Percentiles rank a stretch among this genome's conserved stretches.
Evolutionary conservation across 2,888 invertebrate species (phyloP).

Genomic region (Coleophora flavipennella): DNA sequence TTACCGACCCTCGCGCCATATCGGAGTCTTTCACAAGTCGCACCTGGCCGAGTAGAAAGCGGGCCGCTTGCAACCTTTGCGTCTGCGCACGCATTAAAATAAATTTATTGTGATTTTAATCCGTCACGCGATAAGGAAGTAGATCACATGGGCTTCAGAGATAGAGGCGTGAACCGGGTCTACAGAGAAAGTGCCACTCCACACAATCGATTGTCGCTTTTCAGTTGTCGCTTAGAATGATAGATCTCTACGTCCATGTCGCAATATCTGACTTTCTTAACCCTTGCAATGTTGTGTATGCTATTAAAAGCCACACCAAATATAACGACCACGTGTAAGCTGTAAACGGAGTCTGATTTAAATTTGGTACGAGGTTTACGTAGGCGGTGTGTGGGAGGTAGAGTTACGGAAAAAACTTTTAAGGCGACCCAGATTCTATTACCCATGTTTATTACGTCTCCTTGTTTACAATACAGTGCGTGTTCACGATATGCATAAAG

Average conservation of each 20-base stretch:
- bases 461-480: conserved; percentile 39
- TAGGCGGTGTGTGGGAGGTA: conserved; percentile 31
- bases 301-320: conserved; percentile 16
- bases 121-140: conserved; percentile 42
- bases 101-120: conserved; percentile 51
- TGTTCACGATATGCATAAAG: conserved; percentile 1
- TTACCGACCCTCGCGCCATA: no score
- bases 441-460: conserved; percentile 31
- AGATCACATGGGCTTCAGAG: conserved; percentile 50
- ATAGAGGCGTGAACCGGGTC: conserved; percentile 43
- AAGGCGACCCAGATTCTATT: conserved; percentile 43
- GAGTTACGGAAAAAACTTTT: conserved; percentile 46
- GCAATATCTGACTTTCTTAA: conserved; percentile 14
- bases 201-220: conserved; percentile 56
- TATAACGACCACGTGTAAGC: conserved; percentile 23
- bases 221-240: conserved; percentile 56
- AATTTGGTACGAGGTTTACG: conserved; percentile 23
- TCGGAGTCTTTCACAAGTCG: not conserved
- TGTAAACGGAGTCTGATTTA: conserved; percentile 21
- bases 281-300: conserved; percentile 1
- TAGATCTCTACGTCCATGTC: conserved; percentile 25
- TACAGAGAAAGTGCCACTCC: conserved; percentile 61
- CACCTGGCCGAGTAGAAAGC: conserved; percentile 48
- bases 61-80: conserved; percentile 49
- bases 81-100: conserved; percentile 51